Evolutionary conservation across 2,888 invertebrate genomes (phyloP).

Genomic region (Masnerella sp.): DNA sequence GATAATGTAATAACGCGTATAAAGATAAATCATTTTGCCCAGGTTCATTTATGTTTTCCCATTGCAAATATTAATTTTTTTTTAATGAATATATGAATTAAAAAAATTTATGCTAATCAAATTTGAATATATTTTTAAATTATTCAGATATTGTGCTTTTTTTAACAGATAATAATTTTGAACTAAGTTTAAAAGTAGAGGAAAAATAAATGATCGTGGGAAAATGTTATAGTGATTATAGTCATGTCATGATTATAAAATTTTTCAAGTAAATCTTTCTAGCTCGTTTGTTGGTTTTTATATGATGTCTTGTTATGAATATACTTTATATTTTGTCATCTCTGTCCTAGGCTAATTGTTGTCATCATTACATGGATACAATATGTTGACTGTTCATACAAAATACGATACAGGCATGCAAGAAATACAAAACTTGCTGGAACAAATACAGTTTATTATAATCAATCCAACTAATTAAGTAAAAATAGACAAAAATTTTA

Average conservation of each 20-base stretch:
- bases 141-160: no score
- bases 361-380: conserved; percentile 34
- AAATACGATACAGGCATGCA: conserved; percentile 53
- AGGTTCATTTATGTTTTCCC: background rate
- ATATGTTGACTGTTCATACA: conserved; percentile 40
- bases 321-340: conserved; percentile 32
- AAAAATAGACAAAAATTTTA: no score
- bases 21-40: background rate
- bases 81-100: no score
- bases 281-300: conserved; percentile 14
- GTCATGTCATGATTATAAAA: conserved; percentile 2
- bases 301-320: conserved; percentile 26
- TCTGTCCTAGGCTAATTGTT: conserved; percentile 35
- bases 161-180: no score
- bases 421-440: conserved; percentile 47
- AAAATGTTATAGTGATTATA: no score
- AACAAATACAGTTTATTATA: conserved; percentile 1
- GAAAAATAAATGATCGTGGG: no score
- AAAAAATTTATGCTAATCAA: no score
- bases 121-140: no score
- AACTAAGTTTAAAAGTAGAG: no score
- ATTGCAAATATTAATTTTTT: no score
- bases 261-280: conserved; percentile 28
- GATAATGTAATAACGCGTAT: no score
- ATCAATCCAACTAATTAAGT: background rate